phyloP scores from a whole-genome alignment of 2,888 invertebrate genomes.

The Hemistola chrysoprasaria region DNA sequence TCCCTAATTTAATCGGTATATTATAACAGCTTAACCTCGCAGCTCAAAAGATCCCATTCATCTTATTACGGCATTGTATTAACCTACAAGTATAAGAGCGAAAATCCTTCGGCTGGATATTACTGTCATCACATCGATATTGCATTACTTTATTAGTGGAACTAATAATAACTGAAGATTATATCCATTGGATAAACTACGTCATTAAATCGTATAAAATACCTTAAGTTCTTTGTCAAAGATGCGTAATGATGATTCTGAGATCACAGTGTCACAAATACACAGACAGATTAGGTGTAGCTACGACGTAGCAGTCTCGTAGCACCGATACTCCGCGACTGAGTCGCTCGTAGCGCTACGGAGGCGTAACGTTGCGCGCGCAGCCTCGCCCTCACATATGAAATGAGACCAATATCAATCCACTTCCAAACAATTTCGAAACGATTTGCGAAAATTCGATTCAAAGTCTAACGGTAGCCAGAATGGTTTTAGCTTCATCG shows the following conservation, averaged over 20 bases:
- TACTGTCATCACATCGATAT: conserved; percentile 20
- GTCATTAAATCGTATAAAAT: conserved; percentile 12
- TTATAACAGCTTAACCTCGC: conserved; percentile 15
- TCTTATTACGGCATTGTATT: conserved; percentile 19
- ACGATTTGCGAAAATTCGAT: conserved; percentile 58
- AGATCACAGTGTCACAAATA: conserved; percentile 51
- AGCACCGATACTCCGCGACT: conserved; percentile 69
- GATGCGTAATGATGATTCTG: conserved; percentile 30
- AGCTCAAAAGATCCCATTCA: conserved; percentile 23
- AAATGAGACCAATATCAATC: conserved; percentile 76
- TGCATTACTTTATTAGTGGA: neutral
- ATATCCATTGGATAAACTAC: too few species aligned
- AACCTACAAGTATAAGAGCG: conserved; percentile 26
- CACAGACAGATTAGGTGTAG: conserved; percentile 43
- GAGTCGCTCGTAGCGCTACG: conserved; percentile 63
- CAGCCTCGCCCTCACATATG: conserved; percentile 74
- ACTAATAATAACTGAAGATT: too few species aligned
- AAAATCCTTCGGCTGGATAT: conserved; percentile 21
- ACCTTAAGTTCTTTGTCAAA: conserved; percentile 40
- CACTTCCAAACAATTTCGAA: conserved; percentile 61
- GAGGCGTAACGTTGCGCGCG: conserved; percentile 67
- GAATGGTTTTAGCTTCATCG: conserved; percentile 6
- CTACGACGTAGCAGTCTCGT: conserved; percentile 70
- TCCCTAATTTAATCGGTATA: conserved; percentile 7
- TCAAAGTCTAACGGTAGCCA: conserved; percentile 33